Evolutionary conservation across 2,797 vertebrate genomes (phyloP).

Genomic region (Microctenopoma lineatum): DNA sequence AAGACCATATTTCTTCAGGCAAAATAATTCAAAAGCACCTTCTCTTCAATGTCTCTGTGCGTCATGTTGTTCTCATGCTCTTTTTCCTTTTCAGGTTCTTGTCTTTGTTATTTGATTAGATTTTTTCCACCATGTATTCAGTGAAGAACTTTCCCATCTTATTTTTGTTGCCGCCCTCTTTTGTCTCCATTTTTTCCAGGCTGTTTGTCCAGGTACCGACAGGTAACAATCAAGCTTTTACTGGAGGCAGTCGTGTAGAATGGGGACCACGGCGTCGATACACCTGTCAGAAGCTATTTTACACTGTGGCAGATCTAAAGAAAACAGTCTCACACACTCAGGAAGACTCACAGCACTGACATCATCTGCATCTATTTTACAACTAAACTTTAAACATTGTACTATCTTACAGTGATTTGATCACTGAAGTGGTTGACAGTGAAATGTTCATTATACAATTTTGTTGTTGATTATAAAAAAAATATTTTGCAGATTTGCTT

Average conservation of each 20-base stretch:
- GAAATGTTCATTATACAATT: too few species aligned
- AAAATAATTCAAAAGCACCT: conserved; percentile 51
- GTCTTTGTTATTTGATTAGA: conserved; percentile 22
- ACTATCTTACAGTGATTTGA: too few species aligned
- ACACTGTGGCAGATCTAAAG: conserved; percentile 32
- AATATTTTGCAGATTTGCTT: too few species aligned
- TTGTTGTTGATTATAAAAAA: too few species aligned
- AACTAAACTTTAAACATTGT: too few species aligned
- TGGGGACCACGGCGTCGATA: conserved; percentile 56
- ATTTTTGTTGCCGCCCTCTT: conserved; percentile 20
- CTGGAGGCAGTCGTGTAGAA: conserved; percentile 62
- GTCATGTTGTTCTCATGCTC: conserved; percentile 14
- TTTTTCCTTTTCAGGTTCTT: conserved; percentile 20
- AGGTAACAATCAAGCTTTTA: conserved; percentile 78
- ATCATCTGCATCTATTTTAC: too few species aligned
- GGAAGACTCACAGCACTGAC: conserved; percentile 22
- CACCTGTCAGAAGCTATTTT: conserved; percentile 64
- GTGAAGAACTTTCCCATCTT: conserved; percentile 5
- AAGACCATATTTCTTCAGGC: conserved; percentile 51
- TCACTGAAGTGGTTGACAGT: too few species aligned
- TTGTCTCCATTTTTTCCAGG: conserved; percentile 50
- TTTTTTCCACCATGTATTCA: conserved; percentile 33
- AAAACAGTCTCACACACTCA: conserved; percentile 27
- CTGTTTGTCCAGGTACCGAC: conserved; percentile 59
- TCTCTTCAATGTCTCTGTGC: conserved; percentile 11